These are phyloP conservation scores for Ascaphus truei DNA, from an alignment of 2,113 vertebrate species.

Conservation along the genomic window DNA sequence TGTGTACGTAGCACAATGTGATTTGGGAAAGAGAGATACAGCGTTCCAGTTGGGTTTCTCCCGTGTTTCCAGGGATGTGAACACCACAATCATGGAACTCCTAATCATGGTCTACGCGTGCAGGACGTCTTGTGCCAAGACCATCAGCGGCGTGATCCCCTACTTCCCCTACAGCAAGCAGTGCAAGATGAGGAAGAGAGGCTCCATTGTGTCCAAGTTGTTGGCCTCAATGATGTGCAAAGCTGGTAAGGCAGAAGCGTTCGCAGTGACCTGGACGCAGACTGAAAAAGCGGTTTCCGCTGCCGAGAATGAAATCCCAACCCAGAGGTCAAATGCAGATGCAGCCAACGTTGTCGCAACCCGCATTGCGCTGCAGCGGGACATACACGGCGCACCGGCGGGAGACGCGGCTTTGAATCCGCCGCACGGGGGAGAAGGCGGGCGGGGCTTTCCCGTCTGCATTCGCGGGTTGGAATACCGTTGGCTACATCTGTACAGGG, in stretches of 20 bases:
- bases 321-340: too few species aligned
- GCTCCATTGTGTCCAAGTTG: conserved; percentile 94
- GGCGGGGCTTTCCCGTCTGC: too few species aligned
- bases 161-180: conserved; percentile 99
- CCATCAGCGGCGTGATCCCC: conserved; percentile 92
- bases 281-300: too few species aligned
- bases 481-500: too few species aligned
- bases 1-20: not conserved
- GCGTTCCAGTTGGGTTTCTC: not conserved
- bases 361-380: too few species aligned
- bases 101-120: conserved; percentile 96
- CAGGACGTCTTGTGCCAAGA: conserved; percentile 90
- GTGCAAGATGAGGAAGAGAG: conserved; percentile 97
- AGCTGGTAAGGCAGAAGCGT: conserved; percentile 81
- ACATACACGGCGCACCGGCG: too few species aligned
- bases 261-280: too few species aligned
- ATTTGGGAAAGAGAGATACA: not conserved
- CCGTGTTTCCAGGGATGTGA: conserved; percentile 73
- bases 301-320: not conserved
- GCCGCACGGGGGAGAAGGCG: too few species aligned
- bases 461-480: too few species aligned
- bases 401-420: too few species aligned
- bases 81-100: conserved; percentile 94
- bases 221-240: conserved; percentile 98
- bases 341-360: too few species aligned